These are phyloP conservation scores for Bergia puertoricense DNA, from an alignment of 92 coral and sea anemone genomes.

Conservation along the genomic window DNA sequence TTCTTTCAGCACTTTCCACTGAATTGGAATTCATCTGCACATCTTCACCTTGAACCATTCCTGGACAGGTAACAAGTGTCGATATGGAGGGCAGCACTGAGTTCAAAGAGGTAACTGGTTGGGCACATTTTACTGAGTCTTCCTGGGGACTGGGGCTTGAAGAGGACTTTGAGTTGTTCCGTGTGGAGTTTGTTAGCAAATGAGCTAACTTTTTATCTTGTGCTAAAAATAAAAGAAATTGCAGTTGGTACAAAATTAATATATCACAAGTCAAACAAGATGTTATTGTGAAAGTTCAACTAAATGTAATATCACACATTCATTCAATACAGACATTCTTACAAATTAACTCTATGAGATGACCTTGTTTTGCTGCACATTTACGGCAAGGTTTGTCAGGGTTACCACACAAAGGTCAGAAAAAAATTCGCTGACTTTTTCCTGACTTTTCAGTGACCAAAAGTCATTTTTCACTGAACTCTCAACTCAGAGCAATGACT, in stretches of 20 bases:
- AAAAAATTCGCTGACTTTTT: too few species aligned
- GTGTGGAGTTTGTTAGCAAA: not conserved
- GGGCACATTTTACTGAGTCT: not conserved
- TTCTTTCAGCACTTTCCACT: slow-evolving; percentile 32
- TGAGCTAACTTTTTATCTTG: slow-evolving; percentile 17
- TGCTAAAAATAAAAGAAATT: not conserved
- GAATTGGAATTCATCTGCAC: slow-evolving; percentile 6
- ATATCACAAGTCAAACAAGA: too few species aligned
- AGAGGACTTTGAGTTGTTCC: slow-evolving; percentile 9
- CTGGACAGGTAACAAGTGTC: slow-evolving; percentile 11
- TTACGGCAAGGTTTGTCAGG: too few species aligned
- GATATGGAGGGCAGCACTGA: slow-evolving; percentile 30
- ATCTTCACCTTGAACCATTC: slow-evolving; percentile 18
- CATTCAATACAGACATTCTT: too few species aligned
- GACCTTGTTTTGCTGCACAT: too few species aligned
- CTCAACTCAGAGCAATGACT: too few species aligned
- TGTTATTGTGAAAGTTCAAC: too few species aligned
- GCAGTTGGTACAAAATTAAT: not conserved
- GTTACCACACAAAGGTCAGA: too few species aligned
- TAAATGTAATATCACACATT: too few species aligned
- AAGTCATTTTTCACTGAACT: too few species aligned
- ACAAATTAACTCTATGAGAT: too few species aligned
- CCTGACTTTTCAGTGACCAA: too few species aligned
- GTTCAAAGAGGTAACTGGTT: slow-evolving; percentile 7
- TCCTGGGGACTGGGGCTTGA: not conserved